These are phyloP conservation scores for Brachionus angularis DNA, from an alignment of 1,140 invertebrate genomes.

Conservation along the genomic window DNA sequence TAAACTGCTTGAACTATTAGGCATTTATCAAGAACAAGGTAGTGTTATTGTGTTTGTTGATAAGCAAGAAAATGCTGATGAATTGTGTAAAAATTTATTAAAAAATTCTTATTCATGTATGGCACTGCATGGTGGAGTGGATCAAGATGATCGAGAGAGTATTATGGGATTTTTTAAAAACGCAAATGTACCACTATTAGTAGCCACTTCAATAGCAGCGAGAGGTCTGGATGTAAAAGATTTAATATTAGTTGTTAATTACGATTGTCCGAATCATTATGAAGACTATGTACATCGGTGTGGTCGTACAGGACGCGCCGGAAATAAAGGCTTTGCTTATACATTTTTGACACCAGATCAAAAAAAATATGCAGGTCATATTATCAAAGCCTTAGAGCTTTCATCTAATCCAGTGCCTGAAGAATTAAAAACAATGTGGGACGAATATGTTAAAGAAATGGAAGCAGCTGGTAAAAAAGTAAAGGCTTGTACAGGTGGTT, in stretches of 20 bases:
- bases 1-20: conserved; percentile 89
- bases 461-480: conserved; percentile 85
- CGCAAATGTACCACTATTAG: conserved; percentile 70
- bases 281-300: conserved; percentile 99
- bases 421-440: conserved; percentile 75
- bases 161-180: conserved; percentile 96
- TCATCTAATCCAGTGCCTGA: conserved; percentile 72
- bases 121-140: conserved; percentile 96
- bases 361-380: conserved; percentile 83
- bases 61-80: conserved; percentile 94
- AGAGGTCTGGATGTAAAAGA: conserved; percentile 96
- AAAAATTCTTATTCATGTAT: conserved; percentile 90
- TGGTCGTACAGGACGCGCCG: conserved; percentile 78
- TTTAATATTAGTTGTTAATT: conserved; percentile 94
- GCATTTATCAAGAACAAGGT: conserved; percentile 85
- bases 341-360: conserved; percentile 95
- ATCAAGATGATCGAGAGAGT: conserved; percentile 96
- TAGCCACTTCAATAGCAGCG: conserved; percentile 91
- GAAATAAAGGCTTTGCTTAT: conserved; percentile 90
- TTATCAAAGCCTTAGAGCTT: conserved; percentile 80
- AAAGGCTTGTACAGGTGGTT: conserved; percentile 79
- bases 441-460: conserved; percentile 77
- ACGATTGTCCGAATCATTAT: conserved; percentile 99
- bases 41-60: conserved; percentile 96
- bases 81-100: conserved; percentile 88